Evolutionary conservation across 2,113 vertebrate species (phyloP), one percentile per base, ranked within the genome.

Genomic region (Epinephelus fuscoguttatus): DNA sequence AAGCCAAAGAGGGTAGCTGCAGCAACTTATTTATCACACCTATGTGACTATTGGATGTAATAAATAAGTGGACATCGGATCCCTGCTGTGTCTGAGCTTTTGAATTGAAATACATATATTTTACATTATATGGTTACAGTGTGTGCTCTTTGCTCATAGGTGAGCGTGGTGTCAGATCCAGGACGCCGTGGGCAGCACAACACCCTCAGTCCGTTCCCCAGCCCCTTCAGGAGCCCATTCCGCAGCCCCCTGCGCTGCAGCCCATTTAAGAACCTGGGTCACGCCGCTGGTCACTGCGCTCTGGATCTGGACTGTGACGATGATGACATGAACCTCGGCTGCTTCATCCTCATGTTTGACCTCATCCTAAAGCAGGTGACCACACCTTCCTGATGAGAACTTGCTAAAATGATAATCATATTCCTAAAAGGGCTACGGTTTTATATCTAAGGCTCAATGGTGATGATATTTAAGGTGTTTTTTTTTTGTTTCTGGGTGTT

Each of bases 271-370:
- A 99, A 98, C 93, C 96, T 99, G 87, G 97, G 97, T 47, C 97
- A 97, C 13, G 94, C 96, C 14, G 68, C 95, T 0, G 97, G 97
- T 66, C 93, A 95, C 90, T 98, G 97, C 70, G 94, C 96, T 77
- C 96, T 97, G 88, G 98, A 99, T 90, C 96, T 99, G 92, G 98
- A 99, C 86, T 96, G 97, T 89, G 98, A 99, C 56, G 98, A 99
- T 49, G 98, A 99, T 62, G 98, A 99, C 92, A 98, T 99, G 97
- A 99, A 99, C 94, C 96, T 99, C 76, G 97, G 97, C 94, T 99
- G 98, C 94, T 99, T 99, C 94, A 99, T 99, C 92, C 97, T 99
- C 86, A 99, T 99, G 98, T 99, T 99, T 91, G 98, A 99, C 91
- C 97, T 99, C 92, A 96, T 99, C 91, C 92, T 99, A 73, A 99